Percentiles rank a stretch among this genome's conserved stretches.
Conservation (phyloP, 2,888 invertebrate genomes). For the Cyrtodaria siliqua region DNA sequence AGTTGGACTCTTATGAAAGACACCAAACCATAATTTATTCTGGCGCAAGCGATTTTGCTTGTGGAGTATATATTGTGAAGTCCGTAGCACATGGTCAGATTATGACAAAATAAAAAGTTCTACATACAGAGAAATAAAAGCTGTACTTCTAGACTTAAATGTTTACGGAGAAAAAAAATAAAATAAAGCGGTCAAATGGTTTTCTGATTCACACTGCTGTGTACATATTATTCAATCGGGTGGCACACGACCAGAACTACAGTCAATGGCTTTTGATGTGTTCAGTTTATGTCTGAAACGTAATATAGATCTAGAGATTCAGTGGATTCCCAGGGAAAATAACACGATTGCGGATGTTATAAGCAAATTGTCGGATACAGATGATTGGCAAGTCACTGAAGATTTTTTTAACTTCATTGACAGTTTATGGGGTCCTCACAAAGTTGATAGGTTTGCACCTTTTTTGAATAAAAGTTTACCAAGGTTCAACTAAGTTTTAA, state of each 20-base stretch:
- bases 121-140: background rate
- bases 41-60: background rate
- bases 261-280: background rate
- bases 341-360: slow-evolving; percentile 12
- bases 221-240: slow-evolving; percentile 8
- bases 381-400: slow-evolving; percentile 14
- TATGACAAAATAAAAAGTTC: background rate
- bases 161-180: background rate
- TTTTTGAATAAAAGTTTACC: too few species aligned
- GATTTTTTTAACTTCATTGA: slow-evolving; percentile 10
- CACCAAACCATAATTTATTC: background rate
- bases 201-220: slow-evolving; percentile 19
- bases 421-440: slow-evolving; percentile 21
- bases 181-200: background rate
- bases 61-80: background rate
- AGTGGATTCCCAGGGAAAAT: slow-evolving; percentile 29
- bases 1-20: background rate
- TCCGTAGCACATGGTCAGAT: background rate
- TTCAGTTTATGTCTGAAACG: slow-evolving; percentile 7
- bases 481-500: too few species aligned
- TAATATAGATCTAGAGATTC: background rate
- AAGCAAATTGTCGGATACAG: slow-evolving; percentile 11
- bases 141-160: background rate
- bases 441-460: slow-evolving; percentile 30
- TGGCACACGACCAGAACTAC: slow-evolving; percentile 12